A percentile compares a stretch with the other conserved stretches of the same genome.
phyloP scores from a whole-genome alignment of 2,888 invertebrate genomes.

The Fragum fragum region DNA sequence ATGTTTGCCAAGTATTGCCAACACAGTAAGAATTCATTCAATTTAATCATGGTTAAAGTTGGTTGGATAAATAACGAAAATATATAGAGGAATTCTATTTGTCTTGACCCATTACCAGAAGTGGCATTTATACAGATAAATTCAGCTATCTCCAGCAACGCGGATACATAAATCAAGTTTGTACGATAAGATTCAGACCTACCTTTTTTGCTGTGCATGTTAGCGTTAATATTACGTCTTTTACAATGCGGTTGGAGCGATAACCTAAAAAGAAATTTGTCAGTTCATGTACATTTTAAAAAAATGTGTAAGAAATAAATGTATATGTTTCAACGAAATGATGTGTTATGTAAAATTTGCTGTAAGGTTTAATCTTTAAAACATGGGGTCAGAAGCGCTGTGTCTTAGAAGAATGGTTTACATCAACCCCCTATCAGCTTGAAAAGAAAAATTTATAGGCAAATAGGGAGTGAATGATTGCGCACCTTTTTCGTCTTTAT shows the following conservation, averaged over 20 bases:
- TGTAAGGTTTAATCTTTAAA: background rate
- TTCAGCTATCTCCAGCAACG: background rate
- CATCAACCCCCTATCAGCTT: constrained; percentile 21
- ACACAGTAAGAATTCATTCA: too few relatives aligned
- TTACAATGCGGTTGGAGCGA: too few relatives aligned
- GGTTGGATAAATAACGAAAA: too few relatives aligned
- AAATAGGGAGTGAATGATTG: constrained; percentile 18
- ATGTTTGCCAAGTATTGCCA: too few relatives aligned
- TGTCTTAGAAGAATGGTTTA: constrained; percentile 1
- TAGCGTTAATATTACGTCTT: background rate
- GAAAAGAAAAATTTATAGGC: constrained; percentile 19
- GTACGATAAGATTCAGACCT: background rate
- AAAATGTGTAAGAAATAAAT: too few relatives aligned
- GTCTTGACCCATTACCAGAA: constrained; percentile 9
- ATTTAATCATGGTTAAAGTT: too few relatives aligned
- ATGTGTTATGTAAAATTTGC: background rate
- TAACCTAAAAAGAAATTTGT: too few relatives aligned
- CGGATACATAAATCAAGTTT: constrained; percentile 14
- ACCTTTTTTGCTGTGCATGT: background rate
- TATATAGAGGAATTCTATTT: too few relatives aligned
- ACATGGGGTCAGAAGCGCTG: background rate
- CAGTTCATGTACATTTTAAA: too few relatives aligned
- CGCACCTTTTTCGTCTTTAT: constrained; percentile 10
- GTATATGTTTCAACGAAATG: background rate
- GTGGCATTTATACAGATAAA: constrained; percentile 18